Conservation (phyloP, 1,140 invertebrate species). For the Atta texana region DNA sequence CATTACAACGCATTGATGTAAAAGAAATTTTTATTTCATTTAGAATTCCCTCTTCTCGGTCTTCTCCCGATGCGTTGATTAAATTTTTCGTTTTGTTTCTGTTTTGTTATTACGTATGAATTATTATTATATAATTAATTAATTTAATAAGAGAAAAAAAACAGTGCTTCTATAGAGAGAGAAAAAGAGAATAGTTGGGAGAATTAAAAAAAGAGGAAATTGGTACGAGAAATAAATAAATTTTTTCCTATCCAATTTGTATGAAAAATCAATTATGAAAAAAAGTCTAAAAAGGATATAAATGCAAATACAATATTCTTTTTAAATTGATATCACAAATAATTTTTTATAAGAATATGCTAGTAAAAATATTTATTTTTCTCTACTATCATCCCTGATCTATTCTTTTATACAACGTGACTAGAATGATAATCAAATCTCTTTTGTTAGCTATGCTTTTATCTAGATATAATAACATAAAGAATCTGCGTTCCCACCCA, state of each 20-base stretch:
- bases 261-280: background rate
- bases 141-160: background rate
- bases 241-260: background rate
- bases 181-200: background rate
- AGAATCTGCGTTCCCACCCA: background rate
- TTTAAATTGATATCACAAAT: background rate
- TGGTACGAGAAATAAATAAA: background rate
- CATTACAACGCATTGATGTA: background rate
- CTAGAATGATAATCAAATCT: background rate
- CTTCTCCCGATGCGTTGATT: background rate
- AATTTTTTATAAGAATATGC: background rate
- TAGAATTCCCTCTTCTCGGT: background rate
- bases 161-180: background rate
- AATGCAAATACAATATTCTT: background rate
- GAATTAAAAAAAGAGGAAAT: background rate
- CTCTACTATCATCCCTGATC: background rate
- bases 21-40: background rate
- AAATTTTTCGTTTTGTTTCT: background rate
- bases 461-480: background rate
- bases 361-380: background rate
- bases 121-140: background rate
- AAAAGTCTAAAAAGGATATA: background rate
- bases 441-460: background rate
- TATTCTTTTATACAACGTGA: background rate
- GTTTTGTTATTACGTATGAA: background rate